Conservation (phyloP, 2,113 vertebrate species). For the Acanthisitta chloris region DNA sequence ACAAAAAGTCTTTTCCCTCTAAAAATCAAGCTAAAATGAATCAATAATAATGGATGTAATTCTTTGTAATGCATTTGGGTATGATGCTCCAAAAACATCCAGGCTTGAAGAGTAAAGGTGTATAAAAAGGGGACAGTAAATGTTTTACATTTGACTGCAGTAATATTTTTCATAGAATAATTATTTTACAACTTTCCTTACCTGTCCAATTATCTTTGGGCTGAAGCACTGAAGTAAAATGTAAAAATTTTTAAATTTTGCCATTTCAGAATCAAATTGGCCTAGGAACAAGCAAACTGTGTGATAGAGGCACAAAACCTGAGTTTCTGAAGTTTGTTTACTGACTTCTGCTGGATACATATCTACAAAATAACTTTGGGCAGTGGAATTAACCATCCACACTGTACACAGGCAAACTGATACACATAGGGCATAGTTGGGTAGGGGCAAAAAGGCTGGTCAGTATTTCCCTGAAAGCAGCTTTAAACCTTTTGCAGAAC, state of each 20-base stretch:
- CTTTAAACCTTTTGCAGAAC: background rate
- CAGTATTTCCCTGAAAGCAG: background rate
- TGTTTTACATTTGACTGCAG: background rate
- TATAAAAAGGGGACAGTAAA: background rate
- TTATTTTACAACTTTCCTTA: background rate
- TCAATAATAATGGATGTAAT: background rate
- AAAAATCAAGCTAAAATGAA: background rate
- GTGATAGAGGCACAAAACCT: fast-evolving
- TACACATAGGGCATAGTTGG: background rate
- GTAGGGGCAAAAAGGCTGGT: background rate
- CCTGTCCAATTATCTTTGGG: background rate
- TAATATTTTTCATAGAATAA: background rate
- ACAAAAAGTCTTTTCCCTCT: background rate
- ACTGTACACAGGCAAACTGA: background rate
- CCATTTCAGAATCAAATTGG: background rate
- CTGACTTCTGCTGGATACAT: background rate
- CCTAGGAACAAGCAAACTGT: background rate
- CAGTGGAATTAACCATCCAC: background rate
- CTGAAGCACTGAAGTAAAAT: background rate
- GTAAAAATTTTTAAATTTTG: background rate
- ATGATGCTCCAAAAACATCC: background rate
- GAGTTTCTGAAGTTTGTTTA: background rate
- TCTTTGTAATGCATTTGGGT: background rate
- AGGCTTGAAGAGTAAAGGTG: background rate
- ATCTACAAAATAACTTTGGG: background rate